Evolutionary conservation across 1,140 invertebrate genomes (phyloP), one percentile per base, ranked within the genome.

Genomic region (Venturia canescens): DNA sequence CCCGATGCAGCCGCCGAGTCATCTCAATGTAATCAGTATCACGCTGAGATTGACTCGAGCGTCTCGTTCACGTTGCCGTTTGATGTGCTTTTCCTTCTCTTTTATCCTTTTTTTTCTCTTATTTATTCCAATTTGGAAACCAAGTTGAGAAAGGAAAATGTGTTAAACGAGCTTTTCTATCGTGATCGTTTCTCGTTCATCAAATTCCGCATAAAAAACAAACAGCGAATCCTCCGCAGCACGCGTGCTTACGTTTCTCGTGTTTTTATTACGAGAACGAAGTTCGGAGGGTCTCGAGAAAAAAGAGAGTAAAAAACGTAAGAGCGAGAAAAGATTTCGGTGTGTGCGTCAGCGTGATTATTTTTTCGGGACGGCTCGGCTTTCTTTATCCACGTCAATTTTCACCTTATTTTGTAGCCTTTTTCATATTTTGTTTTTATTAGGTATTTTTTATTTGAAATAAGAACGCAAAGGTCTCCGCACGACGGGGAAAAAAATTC

Each of bases 161-260:
- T 57, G 21, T 57, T 57, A 57, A 57, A 57, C 53, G 53, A 57
- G 53, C 53, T 57, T 57, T 57, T 57, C 53, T 57, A 57, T 57
- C 53, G 4, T 57, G 53, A 57, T 57, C 18, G 60, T 66, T 66
- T 66, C 21, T 27, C 60, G 60, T 66, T 66, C 23, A 66, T 66
- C 60, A 66, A 66, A 66, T 66, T 27, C 60, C 23, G n/a, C n/a
- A 66, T 66, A 66, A 27, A 66, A 66, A 66, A 66, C 23, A 66
- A 66, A 66, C 60, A 57, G 53, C 21, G 13, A 57, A 57, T 3
- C 21, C 53, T 57, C 21, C 18, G 9, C 18, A 57, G 18, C 53
- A n/a, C 4, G 60, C 3, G 23, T 26, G 21, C 21, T 66, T 57
- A 23, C 13, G 60, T 66, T 66, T 66, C 60, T 66, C 53, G 53